Evolutionary conservation across 2,797 vertebrate genomes (phyloP).

Genomic region (Craterocephalus amniculus): DNA sequence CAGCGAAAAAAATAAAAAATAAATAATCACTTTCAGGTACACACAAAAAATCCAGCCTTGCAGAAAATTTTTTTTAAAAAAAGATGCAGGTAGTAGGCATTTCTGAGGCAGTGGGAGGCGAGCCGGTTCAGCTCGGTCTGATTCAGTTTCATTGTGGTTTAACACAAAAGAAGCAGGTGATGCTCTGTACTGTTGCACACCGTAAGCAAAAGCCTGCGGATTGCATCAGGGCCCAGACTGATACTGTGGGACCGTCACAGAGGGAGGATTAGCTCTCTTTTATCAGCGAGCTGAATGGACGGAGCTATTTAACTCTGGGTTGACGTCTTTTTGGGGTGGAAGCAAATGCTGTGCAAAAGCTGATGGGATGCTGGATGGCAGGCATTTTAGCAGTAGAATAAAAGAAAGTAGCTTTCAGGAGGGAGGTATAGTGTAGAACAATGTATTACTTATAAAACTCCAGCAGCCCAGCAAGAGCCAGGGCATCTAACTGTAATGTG

Average conservation of each 20-base stretch:
- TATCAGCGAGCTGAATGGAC: slow-evolving; percentile 67
- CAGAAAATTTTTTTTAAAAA: slow-evolving; percentile 2
- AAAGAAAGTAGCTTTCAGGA: slow-evolving; percentile 33
- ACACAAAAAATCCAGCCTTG: neutral
- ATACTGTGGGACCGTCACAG: slow-evolving; percentile 47
- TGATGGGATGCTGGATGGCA: slow-evolving; percentile 8
- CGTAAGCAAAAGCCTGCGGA: slow-evolving; percentile 29
- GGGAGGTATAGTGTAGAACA: neutral
- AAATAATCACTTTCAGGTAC: neutral
- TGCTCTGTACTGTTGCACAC: slow-evolving; percentile 39
- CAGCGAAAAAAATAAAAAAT: neutral
- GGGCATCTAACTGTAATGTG: neutral
- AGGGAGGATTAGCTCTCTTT: slow-evolving; percentile 74
- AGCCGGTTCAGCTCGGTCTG: slow-evolving; percentile 43
- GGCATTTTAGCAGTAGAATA: slow-evolving; percentile 30
- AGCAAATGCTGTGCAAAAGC: slow-evolving; percentile 63
- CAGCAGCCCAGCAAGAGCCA: neutral
- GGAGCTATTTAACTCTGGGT: slow-evolving; percentile 56
- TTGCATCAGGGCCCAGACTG: slow-evolving; percentile 34
- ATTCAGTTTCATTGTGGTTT: slow-evolving; percentile 47
- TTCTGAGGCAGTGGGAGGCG: slow-evolving; percentile 9
- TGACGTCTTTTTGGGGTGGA: slow-evolving; percentile 67
- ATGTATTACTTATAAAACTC: slow-evolving; percentile 20
- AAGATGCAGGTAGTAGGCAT: slow-evolving; percentile 21
- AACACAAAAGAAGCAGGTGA: slow-evolving; percentile 67